Base-by-base conservation (phyloP, 2,888 invertebrate genomes). In the Agriopis marginaria region DNA sequence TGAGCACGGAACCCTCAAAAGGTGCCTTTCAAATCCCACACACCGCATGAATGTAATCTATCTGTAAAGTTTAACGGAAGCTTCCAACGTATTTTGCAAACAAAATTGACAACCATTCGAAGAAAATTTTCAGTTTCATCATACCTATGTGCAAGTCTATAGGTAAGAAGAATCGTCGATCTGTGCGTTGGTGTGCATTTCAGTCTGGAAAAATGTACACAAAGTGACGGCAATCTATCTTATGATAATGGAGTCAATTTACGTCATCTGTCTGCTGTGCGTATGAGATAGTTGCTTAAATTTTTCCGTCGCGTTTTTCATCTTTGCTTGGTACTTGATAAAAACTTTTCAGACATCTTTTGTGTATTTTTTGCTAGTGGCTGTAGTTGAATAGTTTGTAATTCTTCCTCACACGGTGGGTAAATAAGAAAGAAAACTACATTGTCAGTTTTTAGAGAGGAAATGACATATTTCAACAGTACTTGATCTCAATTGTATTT, bases 171-270 rank as follows among this genome's bases (percentile, higher is more conserved):
- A n/a, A n/a, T n/a, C n/a, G n/a, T n/a, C 2, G 42, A n/a, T 14
- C 14, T 11, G 10, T 23, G 3, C 17, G 9, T 23, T 17, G 9
- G 23, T 9, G n/a, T 10, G 10, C 39, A n/a, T 12, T 32, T 32
- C 32, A 32, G 12, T 39, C n/a, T 9, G 17, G 17, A 60, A 70
- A 70, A 66, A 74, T 51, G 59, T 66, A 69, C 63, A 63, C 44
- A 66, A 54, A 65, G 23, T 51, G 64, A 47, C 53, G 63, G 69
- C 62, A 68, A 75, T 73, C 62, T 71, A 51, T 71, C 73, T 70
- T 71, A 73, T 68, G 69, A 69, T 70, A 75, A 75, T 75, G 62
- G 61, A 70, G 62, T 67, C 70, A 73, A 55, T 70, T 68, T 70
- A 55, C 65, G 64, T 73, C 73, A 68, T 75, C 71, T 71, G 65